A percentile compares a stretch with the other conserved stretches of the same genome.
Evolutionary conservation across 2,113 vertebrate species (phyloP).

Genomic region (Columba livia): DNA sequence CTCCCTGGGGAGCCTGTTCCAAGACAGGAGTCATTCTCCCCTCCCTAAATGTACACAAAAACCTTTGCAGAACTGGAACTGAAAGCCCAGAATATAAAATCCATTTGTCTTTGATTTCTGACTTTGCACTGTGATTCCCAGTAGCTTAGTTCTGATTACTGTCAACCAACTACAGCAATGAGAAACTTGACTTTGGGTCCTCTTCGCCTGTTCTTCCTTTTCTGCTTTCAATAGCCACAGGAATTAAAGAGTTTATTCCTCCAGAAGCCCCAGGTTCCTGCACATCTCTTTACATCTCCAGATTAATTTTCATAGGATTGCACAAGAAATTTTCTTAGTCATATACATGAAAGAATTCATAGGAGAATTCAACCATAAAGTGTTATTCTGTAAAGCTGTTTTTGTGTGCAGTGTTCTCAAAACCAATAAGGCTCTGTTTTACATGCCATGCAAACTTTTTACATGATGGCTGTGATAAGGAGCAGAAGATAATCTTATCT

Average conservation of each 20-base stretch:
- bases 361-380: not conserved
- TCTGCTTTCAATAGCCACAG: not conserved
- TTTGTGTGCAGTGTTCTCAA: not conserved
- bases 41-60: not conserved
- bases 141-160: not conserved
- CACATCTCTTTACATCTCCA: not conserved
- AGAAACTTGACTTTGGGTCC: not conserved
- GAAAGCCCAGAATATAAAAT: not conserved
- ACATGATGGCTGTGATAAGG: not conserved
- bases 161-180: not conserved
- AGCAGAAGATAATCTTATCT: conserved; percentile 18
- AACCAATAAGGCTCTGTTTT: not conserved
- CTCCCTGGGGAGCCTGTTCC: too few species aligned
- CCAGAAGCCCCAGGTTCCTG: not conserved
- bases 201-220: not conserved
- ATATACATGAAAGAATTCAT: not conserved
- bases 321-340: not conserved
- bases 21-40: not conserved
- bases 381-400: not conserved
- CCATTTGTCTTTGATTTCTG: not conserved
- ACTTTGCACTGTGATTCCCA: not conserved
- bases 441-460: not conserved
- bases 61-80: not conserved
- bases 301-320: not conserved
- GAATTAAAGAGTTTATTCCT: not conserved